These are phyloP conservation scores for Macrosoma leucophasiata DNA, from an alignment of 2,888 invertebrate genomes.

Conservation along the genomic window DNA sequence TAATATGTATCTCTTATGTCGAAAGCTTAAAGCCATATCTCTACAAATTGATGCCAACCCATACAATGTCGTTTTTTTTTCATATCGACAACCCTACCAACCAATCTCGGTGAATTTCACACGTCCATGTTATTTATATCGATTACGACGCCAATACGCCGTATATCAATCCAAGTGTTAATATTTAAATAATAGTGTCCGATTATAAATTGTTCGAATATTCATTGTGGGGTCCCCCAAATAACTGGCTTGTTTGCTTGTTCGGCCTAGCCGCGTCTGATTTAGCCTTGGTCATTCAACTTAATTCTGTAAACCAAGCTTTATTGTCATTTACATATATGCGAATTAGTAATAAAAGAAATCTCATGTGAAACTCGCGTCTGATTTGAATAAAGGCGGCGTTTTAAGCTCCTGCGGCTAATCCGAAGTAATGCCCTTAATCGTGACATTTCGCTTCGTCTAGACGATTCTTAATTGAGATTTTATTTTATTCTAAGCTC, in stretches of 20 bases:
- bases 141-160: slow-evolving; percentile 40
- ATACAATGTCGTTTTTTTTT: too few species aligned
- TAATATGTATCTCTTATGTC: too few species aligned
- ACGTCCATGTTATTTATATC: slow-evolving; percentile 50
- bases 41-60: too few species aligned
- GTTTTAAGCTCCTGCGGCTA: too few species aligned
- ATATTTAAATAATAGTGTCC: slow-evolving; percentile 52
- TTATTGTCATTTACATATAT: slow-evolving; percentile 27
- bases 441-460: too few species aligned
- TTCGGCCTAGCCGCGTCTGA: slow-evolving; percentile 32
- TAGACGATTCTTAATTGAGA: slow-evolving; percentile 26
- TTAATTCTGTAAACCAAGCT: slow-evolving; percentile 28
- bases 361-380: too few species aligned
- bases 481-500: slow-evolving; percentile 21
- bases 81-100: too few species aligned
- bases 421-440: too few species aligned
- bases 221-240: slow-evolving; percentile 27
- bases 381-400: too few species aligned
- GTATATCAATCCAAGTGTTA: slow-evolving; percentile 48
- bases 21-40: too few species aligned
- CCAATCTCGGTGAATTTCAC: slow-evolving; percentile 50
- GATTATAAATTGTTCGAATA: slow-evolving; percentile 44
- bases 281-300: slow-evolving; percentile 34
- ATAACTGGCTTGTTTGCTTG: slow-evolving; percentile 35
- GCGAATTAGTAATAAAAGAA: slow-evolving; percentile 16